phyloP scores from a whole-genome alignment of 2,113 vertebrate genomes.

The Isurus oxyrinchus region DNA sequence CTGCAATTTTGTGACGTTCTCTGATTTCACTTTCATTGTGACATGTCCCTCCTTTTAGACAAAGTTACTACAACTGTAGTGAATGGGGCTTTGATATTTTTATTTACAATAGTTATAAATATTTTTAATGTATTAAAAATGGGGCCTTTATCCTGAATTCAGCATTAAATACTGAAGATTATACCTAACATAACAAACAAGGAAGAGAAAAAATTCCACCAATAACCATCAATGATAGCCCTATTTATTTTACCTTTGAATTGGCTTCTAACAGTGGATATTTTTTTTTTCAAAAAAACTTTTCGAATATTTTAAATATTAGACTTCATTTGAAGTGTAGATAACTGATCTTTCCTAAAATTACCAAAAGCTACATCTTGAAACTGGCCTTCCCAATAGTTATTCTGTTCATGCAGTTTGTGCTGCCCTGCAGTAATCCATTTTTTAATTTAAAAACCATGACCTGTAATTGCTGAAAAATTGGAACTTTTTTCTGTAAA shows the following conservation, averaged over 20 bases:
- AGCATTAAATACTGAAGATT: neutral
- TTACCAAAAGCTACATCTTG: neutral
- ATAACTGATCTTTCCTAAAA: neutral
- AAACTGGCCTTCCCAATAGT: neutral
- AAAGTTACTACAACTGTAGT: neutral
- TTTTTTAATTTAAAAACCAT: neutral
- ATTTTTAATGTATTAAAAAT: neutral
- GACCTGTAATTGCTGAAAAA: neutral
- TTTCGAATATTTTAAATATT: neutral
- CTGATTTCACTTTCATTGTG: neutral
- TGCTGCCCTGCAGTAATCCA: neutral
- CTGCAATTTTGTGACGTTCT: neutral
- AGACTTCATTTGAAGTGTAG: neutral
- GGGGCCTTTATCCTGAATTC: neutral
- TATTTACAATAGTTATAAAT: neutral
- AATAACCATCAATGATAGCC: neutral
- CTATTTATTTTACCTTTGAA: neutral
- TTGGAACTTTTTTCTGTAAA: neutral
- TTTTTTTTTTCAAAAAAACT: neutral
- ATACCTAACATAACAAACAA: neutral
- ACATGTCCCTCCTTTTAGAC: neutral
- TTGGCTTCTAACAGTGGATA: neutral
- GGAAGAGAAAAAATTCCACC: neutral
- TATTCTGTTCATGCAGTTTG: neutral
- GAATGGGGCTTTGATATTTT: neutral